Conservation (phyloP, 2,888 invertebrate genomes). For the Cordilura impudica region DNA sequence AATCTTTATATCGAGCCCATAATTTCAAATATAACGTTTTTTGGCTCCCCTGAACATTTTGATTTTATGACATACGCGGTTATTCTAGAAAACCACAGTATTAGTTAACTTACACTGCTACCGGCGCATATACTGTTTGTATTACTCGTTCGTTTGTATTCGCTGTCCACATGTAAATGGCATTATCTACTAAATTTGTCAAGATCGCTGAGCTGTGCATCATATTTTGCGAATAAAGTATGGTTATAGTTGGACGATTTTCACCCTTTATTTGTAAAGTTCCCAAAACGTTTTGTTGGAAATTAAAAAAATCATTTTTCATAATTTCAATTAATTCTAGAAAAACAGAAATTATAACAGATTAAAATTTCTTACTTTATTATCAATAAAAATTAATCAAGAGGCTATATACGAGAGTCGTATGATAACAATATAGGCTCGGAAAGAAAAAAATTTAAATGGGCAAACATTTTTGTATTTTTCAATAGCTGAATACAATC, state of each 20-base stretch:
- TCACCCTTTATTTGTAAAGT: conserved; percentile 46
- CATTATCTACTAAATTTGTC: conserved; percentile 79
- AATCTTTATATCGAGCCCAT: too few species aligned
- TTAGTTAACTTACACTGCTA: conserved; percentile 66
- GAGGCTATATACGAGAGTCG: too few species aligned
- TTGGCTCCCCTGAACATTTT: too few species aligned
- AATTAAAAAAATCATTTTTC: conserved; percentile 71
- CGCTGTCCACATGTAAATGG: conserved; percentile 74
- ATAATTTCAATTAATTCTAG: conserved; percentile 71
- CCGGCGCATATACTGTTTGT: conserved; percentile 70
- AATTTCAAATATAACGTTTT: too few species aligned
- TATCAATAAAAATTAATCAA: too few species aligned
- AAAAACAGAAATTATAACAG: conserved; percentile 15
- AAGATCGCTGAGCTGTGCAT: conserved; percentile 80
- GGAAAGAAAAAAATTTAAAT: too few species aligned
- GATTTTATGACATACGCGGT: too few species aligned
- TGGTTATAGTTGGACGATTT: conserved; percentile 15
- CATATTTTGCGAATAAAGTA: conserved; percentile 78
- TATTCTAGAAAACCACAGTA: too few species aligned
- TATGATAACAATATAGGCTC: too few species aligned
- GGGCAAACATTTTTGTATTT: too few species aligned
- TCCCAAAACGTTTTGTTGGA: conserved; percentile 73
- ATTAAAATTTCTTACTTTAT: background rate
- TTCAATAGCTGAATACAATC: too few species aligned
- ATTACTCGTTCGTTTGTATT: conserved; percentile 64